Conservation (phyloP, 2,113 vertebrate genomes). For the Epinephelus moara region DNA sequence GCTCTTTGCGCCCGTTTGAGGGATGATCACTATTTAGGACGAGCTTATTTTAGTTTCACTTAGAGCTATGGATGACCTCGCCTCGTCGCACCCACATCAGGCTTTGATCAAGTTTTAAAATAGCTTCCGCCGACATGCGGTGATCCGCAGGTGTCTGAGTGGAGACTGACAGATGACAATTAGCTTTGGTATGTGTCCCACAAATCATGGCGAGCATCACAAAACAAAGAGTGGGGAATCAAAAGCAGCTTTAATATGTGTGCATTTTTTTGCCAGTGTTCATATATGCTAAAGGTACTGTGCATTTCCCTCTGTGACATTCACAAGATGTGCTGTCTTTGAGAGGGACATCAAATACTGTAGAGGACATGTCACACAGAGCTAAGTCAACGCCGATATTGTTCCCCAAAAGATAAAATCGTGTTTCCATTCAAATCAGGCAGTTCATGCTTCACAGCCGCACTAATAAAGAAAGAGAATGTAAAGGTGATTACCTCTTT, state of each 20-base stretch:
- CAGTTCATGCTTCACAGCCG: background rate
- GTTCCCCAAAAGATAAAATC: slow-evolving; percentile 1
- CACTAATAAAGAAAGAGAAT: background rate
- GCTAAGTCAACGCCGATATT: background rate
- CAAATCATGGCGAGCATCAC: slow-evolving; percentile 5
- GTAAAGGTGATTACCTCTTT: background rate
- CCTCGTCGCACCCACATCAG: background rate
- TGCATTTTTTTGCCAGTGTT: background rate
- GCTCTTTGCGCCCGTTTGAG: background rate
- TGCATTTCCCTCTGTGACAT: slow-evolving; percentile 5
- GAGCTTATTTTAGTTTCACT: slow-evolving; percentile 2
- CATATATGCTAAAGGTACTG: background rate
- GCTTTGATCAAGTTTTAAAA: slow-evolving; percentile 41
- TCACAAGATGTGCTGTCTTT: slow-evolving; percentile 1
- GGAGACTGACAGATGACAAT: slow-evolving; percentile 37
- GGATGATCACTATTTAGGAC: background rate
- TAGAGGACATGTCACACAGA: background rate
- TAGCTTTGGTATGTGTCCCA: slow-evolving; percentile 1
- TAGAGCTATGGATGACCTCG: background rate
- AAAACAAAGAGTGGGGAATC: background rate
- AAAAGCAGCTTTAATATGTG: background rate
- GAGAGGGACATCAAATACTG: slow-evolving; percentile 17
- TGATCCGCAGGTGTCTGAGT: slow-evolving; percentile 31
- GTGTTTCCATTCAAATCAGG: background rate
- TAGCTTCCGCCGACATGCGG: background rate